Evolutionary conservation across 2,113 vertebrate genomes (phyloP), one percentile per base, ranked within the genome.

Genomic region (Romanogobio albipinnatus): DNA sequence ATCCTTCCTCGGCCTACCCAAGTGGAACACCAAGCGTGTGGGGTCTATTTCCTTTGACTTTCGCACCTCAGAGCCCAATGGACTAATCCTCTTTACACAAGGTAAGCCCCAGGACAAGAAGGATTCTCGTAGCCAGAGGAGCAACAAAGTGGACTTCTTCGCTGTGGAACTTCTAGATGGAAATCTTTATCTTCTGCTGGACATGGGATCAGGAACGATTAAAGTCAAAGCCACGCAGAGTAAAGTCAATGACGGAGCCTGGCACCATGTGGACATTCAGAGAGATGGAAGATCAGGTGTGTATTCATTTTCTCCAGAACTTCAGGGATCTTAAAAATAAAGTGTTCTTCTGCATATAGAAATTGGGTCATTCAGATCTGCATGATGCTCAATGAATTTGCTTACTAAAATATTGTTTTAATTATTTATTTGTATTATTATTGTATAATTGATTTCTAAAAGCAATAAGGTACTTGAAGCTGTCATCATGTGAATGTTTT

Each of bases 261-360:
- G 98, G 98, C 97, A 99, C 93, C 98, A 99, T 0, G 98, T 99
- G 92, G 98, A 99, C 90, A 98, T 99, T 90, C 98, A 99, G 87
- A 93, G 98, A 85, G 98, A 99, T 13, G 98, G 98, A 53, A 95
- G 98, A 94, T 98, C 98, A 90, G 98, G 98, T 99, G 93, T 88
- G 93, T 19, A 45, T 29, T 49, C 0, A 76, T 9, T 62, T 83
- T 75, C 15, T 61, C 17, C 10, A 61, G 3, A n/a, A 43, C 53
- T 59, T 76, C 5, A 29, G 13, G 15, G 6, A 47, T 47, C 7
- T 56, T 22, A 56, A 56, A 56, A 8, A 56, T 56, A 8, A 56
- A 8, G 17, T 17, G 17, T 56, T 19, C 15, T 56, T 56, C 51
- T 56, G 51, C 6, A 56, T 17, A 56, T 22, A 56, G 2, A 56